Conservation (phyloP, 2,797 vertebrate genomes). For the Limnodromus scolopaceus region DNA sequence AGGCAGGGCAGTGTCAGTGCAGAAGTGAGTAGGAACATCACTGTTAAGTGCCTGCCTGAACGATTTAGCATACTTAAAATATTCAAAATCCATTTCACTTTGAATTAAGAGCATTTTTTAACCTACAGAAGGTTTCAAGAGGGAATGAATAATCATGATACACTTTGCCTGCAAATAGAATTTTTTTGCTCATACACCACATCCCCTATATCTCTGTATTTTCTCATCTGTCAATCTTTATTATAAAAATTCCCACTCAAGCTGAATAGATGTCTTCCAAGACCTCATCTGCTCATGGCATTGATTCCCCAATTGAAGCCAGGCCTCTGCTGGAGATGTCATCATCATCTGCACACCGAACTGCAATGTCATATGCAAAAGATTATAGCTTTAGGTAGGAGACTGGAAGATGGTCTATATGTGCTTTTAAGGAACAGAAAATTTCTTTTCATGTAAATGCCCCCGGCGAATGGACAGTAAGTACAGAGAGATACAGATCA, state of each 20-base stretch:
- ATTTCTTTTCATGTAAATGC: neutral
- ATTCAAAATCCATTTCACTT: slow-evolving; percentile 1
- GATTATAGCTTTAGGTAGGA: neutral
- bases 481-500: neutral
- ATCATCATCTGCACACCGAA: neutral
- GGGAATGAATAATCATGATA: neutral
- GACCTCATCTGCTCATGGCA: slow-evolving; percentile 11
- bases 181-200: neutral
- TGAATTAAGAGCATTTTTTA: slow-evolving; percentile 37
- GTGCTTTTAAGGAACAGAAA: neutral
- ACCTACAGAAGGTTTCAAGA: neutral
- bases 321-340: slow-evolving; percentile 9
- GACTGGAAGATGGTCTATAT: neutral
- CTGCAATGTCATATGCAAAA: neutral
- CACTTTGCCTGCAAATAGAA: neutral
- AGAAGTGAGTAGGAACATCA: neutral
- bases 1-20: neutral
- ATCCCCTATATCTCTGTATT: neutral
- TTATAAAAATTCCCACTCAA: slow-evolving; percentile 36
- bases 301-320: slow-evolving; percentile 3
- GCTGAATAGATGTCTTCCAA: slow-evolving; percentile 3
- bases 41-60: neutral
- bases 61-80: neutral
- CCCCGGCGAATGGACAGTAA: neutral
- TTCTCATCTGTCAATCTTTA: slow-evolving; percentile 39